These are phyloP conservation scores for Pipistrellus pygmaeus DNA, from an alignment of 2,797 vertebrate species.

Conservation along the genomic window DNA sequence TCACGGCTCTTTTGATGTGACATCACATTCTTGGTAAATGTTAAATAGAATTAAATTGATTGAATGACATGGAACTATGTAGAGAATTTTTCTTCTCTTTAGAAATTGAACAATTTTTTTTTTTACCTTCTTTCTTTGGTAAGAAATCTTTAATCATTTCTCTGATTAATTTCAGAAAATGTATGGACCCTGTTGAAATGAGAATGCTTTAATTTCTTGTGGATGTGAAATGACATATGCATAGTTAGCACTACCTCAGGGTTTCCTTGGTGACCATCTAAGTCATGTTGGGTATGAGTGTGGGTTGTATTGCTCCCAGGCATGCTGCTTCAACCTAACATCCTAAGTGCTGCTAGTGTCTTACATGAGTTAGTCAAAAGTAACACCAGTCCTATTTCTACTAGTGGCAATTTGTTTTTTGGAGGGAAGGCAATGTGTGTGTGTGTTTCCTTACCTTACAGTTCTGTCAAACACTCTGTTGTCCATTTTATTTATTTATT, in stretches of 20 bases:
- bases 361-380: not conserved
- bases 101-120: not conserved
- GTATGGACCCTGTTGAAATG: not conserved
- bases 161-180: conserved; percentile 26
- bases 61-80: not conserved
- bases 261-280: not conserved
- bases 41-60: not conserved
- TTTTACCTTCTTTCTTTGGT: not conserved
- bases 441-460: not conserved
- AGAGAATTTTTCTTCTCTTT: not conserved
- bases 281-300: not conserved
- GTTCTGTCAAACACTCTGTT: not conserved
- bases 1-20: not conserved
- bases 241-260: not conserved
- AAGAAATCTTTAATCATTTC: not conserved
- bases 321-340: not conserved
- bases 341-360: not conserved
- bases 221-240: not conserved
- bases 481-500: not conserved
- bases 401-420: not conserved
- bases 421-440: not conserved
- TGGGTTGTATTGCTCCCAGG: not conserved
- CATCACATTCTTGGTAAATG: not conserved
- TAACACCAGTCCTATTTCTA: not conserved
- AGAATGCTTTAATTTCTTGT: not conserved